Evolutionary conservation across 1,140 invertebrate species (phyloP).

Genomic region (Meloidogyne exigua): DNA sequence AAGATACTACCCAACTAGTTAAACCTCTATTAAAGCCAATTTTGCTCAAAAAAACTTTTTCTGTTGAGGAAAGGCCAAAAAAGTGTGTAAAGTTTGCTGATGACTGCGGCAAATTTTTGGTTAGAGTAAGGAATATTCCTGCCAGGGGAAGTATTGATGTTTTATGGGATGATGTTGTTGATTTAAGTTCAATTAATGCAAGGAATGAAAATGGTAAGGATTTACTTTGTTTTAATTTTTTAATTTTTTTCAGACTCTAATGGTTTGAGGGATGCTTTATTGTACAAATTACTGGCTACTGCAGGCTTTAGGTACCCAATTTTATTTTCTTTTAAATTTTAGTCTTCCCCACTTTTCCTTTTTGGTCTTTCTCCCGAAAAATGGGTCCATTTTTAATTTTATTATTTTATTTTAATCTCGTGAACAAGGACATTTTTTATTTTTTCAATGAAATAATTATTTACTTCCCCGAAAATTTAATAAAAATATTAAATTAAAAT

Average conservation of each 20-base stretch:
- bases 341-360: too few relatives aligned
- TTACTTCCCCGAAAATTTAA: too few relatives aligned
- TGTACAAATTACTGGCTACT: not conserved
- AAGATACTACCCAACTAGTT: not conserved
- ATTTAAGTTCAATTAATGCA: not conserved
- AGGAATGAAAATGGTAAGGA: not conserved
- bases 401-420: too few relatives aligned
- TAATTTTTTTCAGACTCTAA: not conserved
- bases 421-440: too few relatives aligned
- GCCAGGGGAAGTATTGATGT: not conserved
- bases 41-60: not conserved
- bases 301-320: not conserved
- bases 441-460: too few relatives aligned
- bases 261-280: not conserved
- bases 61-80: not conserved
- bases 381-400: too few relatives aligned
- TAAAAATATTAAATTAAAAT: too few relatives aligned
- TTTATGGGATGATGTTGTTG: constrained; percentile 4
- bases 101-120: not conserved
- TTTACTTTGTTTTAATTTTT: not conserved
- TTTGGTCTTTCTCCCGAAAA: too few relatives aligned
- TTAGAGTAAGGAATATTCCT: not conserved
- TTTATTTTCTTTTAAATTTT: not conserved
- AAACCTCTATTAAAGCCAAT: not conserved
- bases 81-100: not conserved